phyloP scores from a whole-genome alignment of 2,113 vertebrate genomes.

The Leptodactylus fuscus region DNA sequence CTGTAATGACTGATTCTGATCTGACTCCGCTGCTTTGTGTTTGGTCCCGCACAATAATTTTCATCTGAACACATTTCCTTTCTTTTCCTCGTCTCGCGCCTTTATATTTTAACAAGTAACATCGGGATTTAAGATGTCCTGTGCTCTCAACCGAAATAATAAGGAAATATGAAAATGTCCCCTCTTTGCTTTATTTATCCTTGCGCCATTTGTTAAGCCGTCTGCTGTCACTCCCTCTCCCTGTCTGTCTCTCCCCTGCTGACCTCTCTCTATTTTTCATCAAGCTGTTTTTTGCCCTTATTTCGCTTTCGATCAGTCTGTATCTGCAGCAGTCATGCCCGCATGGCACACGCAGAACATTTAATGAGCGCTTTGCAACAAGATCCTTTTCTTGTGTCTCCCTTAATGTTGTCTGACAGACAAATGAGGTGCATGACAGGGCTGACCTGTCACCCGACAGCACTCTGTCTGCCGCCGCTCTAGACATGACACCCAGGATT shows the following conservation, averaged over 20 bases:
- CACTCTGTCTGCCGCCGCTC: constrained; percentile 30
- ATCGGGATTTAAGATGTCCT: not conserved
- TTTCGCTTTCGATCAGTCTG: constrained; percentile 54
- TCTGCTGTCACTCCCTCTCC: not conserved
- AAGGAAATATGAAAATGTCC: constrained; percentile 13
- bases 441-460: constrained; percentile 32
- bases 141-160: constrained; percentile 4
- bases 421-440: constrained; percentile 44
- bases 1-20: not conserved
- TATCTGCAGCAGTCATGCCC: constrained; percentile 34
- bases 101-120: not conserved
- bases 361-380: constrained; percentile 59
- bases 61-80: not conserved
- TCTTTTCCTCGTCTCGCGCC: not conserved
- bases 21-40: not conserved
- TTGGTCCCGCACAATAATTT: not conserved
- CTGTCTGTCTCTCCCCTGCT: constrained; percentile 16
- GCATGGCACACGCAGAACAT: constrained; percentile 46
- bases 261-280: constrained; percentile 30
- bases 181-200: not conserved
- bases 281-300: constrained; percentile 43
- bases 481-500: constrained; percentile 45
- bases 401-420: constrained; percentile 53
- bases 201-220: not conserved
- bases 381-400: constrained; percentile 17